Conservation (phyloP, 2,113 vertebrate species). For the Pardalotus punctatus region DNA sequence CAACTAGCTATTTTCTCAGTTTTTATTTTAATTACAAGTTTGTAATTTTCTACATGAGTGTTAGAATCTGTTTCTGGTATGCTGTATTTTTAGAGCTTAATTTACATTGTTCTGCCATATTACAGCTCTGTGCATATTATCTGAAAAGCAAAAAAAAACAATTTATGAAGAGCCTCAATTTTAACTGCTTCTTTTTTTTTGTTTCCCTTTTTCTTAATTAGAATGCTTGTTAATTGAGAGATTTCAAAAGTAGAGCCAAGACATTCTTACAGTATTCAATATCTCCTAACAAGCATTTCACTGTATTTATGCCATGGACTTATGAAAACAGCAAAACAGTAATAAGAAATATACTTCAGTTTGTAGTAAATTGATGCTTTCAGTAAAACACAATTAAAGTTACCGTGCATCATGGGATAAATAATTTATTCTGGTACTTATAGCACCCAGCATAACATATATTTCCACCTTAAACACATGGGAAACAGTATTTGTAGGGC, state of each 20-base stretch:
- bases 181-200: slow-evolving; percentile 7
- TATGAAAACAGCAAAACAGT: background rate
- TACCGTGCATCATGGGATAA: background rate
- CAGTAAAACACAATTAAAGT: background rate
- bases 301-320: background rate
- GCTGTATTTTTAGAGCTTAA: background rate
- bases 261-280: background rate
- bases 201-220: slow-evolving; percentile 8
- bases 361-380: background rate
- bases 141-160: background rate
- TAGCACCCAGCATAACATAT: background rate
- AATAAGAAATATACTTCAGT: background rate
- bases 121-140: background rate
- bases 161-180: slow-evolving; percentile 3
- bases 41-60: background rate
- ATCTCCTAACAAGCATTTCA: slow-evolving; percentile 22
- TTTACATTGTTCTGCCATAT: background rate
- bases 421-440: background rate
- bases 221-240: background rate
- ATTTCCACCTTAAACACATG: background rate
- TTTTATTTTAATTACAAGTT: slow-evolving; percentile 21
- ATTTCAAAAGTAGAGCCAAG: slow-evolving; percentile 14
- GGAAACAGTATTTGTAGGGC: background rate
- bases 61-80: background rate
- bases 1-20: background rate